phyloP scores from a whole-genome alignment of 2,797 vertebrate genomes.

The Epinephelus coioides region DNA sequence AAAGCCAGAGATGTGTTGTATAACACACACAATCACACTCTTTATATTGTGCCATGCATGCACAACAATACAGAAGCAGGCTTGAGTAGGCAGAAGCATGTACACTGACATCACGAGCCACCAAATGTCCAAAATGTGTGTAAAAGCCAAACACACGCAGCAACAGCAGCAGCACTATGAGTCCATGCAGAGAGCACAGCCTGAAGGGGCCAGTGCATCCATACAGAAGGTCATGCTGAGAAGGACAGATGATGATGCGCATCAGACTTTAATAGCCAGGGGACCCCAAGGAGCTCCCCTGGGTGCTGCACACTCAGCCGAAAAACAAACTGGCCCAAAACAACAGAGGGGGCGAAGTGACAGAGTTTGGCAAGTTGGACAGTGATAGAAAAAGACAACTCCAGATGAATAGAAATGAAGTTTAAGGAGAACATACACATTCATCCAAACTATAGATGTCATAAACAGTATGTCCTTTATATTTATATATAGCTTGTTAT shows the following conservation, averaged over 20 bases:
- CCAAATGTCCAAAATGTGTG: slow-evolving; percentile 28
- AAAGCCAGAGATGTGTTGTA: slow-evolving; percentile 33
- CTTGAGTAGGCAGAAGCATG: background rate
- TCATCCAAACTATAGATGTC: background rate
- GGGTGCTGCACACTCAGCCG: slow-evolving; percentile 55
- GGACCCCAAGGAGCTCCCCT: slow-evolving; percentile 57
- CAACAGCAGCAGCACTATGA: slow-evolving; percentile 4
- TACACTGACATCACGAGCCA: slow-evolving; percentile 17
- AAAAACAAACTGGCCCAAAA: slow-evolving; percentile 46
- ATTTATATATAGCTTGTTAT: background rate
- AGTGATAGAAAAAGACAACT: background rate
- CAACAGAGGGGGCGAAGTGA: slow-evolving; percentile 31
- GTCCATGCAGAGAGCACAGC: slow-evolving; percentile 44
- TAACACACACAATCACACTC: slow-evolving; percentile 18
- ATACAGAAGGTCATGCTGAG: slow-evolving; percentile 68
- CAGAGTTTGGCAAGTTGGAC: slow-evolving; percentile 41
- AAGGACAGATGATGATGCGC: slow-evolving; percentile 72
- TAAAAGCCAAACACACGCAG: slow-evolving; percentile 15
- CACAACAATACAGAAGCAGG: background rate
- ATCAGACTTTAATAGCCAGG: slow-evolving; percentile 56
- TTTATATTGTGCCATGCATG: background rate
- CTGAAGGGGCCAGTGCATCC: slow-evolving; percentile 62
- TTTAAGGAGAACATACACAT: background rate
- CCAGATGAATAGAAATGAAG: background rate
- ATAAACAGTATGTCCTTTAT: background rate